phyloP scores from a whole-genome alignment of 2,797 vertebrate species.

The Falco rusticolus region DNA sequence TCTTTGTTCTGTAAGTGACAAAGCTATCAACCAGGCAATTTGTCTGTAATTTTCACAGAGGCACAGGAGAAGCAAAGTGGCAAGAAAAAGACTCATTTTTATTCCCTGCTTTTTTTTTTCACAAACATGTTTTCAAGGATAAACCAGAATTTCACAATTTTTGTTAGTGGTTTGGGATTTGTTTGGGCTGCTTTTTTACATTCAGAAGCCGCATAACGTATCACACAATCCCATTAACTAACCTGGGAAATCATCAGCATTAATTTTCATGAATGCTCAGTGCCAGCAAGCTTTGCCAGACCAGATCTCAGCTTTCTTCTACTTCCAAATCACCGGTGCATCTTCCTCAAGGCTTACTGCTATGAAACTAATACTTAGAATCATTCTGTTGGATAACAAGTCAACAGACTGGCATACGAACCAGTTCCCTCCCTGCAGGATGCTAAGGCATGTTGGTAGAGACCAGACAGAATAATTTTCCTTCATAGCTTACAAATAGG shows the following conservation, averaged over 20 bases:
- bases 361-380: background rate
- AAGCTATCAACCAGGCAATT: background rate
- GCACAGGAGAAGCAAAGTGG: background rate
- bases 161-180: background rate
- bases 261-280: background rate
- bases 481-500: background rate
- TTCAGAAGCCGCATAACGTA: background rate
- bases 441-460: background rate
- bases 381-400: background rate
- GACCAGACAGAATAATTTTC: background rate
- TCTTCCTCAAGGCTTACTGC: background rate
- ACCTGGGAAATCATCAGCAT: background rate
- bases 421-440: background rate
- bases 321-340: background rate
- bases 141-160: background rate
- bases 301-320: background rate
- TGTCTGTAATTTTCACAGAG: background rate
- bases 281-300: background rate
- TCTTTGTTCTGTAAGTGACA: background rate
- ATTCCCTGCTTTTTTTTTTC: background rate
- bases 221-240: background rate
- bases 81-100: background rate
- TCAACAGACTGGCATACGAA: background rate
- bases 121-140: background rate
- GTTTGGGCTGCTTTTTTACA: background rate